Evolutionary conservation across 2,888 invertebrate species (phyloP).

Genomic region (Agrochola lota): DNA sequence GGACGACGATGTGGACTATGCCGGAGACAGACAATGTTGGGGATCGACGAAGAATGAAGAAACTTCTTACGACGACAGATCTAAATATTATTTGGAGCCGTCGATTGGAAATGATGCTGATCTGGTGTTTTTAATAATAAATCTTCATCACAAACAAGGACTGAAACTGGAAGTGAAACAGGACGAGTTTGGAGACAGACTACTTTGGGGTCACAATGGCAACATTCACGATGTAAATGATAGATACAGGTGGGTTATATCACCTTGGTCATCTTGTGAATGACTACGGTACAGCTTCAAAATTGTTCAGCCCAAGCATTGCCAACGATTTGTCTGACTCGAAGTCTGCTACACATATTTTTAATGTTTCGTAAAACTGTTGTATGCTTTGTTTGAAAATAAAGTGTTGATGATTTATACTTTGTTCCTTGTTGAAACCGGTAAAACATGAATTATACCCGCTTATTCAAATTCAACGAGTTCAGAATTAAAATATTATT

Average conservation of each 20-base stretch:
- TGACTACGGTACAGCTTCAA: constrained; percentile 1
- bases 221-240: not conserved
- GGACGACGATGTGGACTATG: constrained; percentile 42
- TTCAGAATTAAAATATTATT: too few species aligned
- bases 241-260: constrained; percentile 28
- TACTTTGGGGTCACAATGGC: constrained; percentile 61
- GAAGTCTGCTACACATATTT: not conserved
- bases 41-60: constrained; percentile 48
- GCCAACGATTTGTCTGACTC: not conserved
- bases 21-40: constrained; percentile 64
- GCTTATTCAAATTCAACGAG: too few species aligned
- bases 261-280: not conserved
- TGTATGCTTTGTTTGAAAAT: not conserved
- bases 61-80: constrained; percentile 45
- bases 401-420: not conserved
- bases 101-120: constrained; percentile 46
- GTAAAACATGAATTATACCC: not conserved
- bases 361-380: not conserved
- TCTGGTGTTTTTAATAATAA: constrained; percentile 66
- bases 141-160: constrained; percentile 63
- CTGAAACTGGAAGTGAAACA: constrained; percentile 60
- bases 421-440: too few species aligned
- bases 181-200: constrained; percentile 55
- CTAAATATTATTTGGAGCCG: constrained; percentile 67
- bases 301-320: not conserved